Percentiles rank a stretch among this genome's conserved stretches.
Conservation (phyloP, 2,888 invertebrate genomes). For the Eilema griseolum region DNA sequence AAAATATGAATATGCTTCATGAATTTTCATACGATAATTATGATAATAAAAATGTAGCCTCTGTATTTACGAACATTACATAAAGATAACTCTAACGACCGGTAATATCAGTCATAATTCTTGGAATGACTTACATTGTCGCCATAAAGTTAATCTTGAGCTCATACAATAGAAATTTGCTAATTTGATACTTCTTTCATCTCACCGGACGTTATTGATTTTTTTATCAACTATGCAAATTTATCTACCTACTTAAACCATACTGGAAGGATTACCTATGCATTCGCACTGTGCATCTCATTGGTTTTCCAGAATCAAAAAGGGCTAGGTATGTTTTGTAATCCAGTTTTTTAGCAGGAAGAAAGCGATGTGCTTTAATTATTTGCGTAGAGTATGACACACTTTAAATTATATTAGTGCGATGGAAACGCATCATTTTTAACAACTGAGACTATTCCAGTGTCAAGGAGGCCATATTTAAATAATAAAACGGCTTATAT, state of each 20-base stretch:
- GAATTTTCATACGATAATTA: neutral
- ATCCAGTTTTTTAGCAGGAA: too few relatives aligned
- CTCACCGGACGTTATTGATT: neutral
- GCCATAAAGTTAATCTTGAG: slow-evolving; percentile 3
- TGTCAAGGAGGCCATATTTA: neutral
- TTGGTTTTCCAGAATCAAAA: too few relatives aligned
- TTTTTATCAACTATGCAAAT: neutral
- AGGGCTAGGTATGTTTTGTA: too few relatives aligned
- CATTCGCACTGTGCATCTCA: too few relatives aligned
- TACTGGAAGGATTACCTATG: too few relatives aligned
- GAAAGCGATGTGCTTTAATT: too few relatives aligned
- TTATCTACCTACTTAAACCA: too few relatives aligned
- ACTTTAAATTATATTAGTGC: too few relatives aligned
- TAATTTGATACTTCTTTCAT: slow-evolving; percentile 1
- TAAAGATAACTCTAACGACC: slow-evolving; percentile 15
- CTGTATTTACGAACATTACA: slow-evolving; percentile 15
- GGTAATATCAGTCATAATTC: slow-evolving; percentile 15
- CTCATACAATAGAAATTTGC: neutral
- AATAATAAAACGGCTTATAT: slow-evolving; percentile 18
- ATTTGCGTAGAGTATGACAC: too few relatives aligned
- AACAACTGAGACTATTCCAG: neutral
- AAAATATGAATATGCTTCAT: neutral
- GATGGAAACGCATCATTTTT: neutral
- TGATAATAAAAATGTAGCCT: slow-evolving; percentile 7
- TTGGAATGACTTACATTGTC: slow-evolving; percentile 12